Evolutionary conservation across 2,797 vertebrate genomes (phyloP), one percentile per base, ranked within the genome.

Genomic region (Lacerta bilineata): DNA sequence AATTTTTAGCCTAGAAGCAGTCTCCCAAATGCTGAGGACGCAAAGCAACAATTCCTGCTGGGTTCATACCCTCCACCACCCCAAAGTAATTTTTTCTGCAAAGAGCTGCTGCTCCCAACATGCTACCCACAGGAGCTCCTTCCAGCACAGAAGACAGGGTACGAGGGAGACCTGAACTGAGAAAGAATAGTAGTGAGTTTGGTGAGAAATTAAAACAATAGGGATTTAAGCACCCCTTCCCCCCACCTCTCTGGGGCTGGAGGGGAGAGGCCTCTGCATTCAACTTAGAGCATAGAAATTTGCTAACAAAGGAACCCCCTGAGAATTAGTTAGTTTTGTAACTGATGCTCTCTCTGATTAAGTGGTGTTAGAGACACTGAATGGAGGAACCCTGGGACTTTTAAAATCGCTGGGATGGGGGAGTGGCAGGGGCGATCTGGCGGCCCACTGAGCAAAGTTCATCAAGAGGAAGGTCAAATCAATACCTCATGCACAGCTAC

Each of bases 401-500:
- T 8, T 29, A 36, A 61, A 55, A 46, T 64, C 7, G 29, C 4
- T 39, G 15, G 29, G 29, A 72, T 66, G 33, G 33, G 64, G 7
- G 15, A 74, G 77, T 2, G 36, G 13, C 7, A 39, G 41, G 5
- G 41, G 23, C n/a, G 0, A 29, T 13, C 36, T 5, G 86, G 71
- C 59, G 17, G 55, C 33, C 7, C 33, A 8, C 3, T 20, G 13
- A 81, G 69, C 55, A 0, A 43, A 41, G 64, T 69, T 39, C 25
- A 18, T 61, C 55, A 59, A 4, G 66, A 72, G 20, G 59, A 33
- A 61, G 88, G 78, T 43, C 66, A 75, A 29, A 50, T n/a, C 4
- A 29, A 71, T n/a, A 68, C 66, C 27, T 61, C 77, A 81, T 68
- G 69, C 83, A 36, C n/a, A 50, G 88, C 27, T 68, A 85, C 41